phyloP scores from a whole-genome alignment of 2,888 invertebrate species.

The Osmoderma eremita region DNA sequence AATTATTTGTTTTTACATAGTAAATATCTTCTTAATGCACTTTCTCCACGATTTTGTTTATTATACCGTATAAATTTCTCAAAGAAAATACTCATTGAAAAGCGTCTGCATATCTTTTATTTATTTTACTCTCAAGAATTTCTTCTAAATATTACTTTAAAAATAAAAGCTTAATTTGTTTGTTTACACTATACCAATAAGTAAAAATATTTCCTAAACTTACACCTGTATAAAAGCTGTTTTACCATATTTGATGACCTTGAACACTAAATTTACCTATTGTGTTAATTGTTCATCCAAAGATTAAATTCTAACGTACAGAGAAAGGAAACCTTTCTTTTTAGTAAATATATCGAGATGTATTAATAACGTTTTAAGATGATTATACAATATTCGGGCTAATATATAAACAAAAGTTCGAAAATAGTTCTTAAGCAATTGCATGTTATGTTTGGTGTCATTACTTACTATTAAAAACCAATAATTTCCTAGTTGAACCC shows the following conservation, averaged over 20 bases:
- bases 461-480: conserved; percentile 81
- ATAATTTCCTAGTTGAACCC: conserved; percentile 82
- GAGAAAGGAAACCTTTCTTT: not conserved
- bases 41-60: too few relatives aligned
- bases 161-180: not conserved
- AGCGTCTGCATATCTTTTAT: too few relatives aligned
- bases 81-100: too few relatives aligned
- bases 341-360: conserved; percentile 4
- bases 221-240: conserved; percentile 40
- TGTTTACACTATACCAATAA: too few relatives aligned
- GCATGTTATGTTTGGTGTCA: conserved; percentile 17
- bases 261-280: conserved; percentile 33
- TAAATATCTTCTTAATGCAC: too few relatives aligned
- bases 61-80: too few relatives aligned
- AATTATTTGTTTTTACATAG: too few relatives aligned
- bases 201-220: conserved; percentile 4
- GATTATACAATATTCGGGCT: conserved; percentile 38
- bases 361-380: conserved; percentile 19
- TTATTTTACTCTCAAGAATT: too few relatives aligned
- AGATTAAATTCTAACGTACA: not conserved
- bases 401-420: conserved; percentile 38
- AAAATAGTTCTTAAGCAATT: conserved; percentile 40
- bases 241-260: conserved; percentile 41
- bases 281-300: conserved; percentile 14
- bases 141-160: not conserved